Percentiles rank a stretch among this genome's conserved stretches.
Conservation (phyloP, 2,797 vertebrate genomes). For the Intellagama lesueurii region DNA sequence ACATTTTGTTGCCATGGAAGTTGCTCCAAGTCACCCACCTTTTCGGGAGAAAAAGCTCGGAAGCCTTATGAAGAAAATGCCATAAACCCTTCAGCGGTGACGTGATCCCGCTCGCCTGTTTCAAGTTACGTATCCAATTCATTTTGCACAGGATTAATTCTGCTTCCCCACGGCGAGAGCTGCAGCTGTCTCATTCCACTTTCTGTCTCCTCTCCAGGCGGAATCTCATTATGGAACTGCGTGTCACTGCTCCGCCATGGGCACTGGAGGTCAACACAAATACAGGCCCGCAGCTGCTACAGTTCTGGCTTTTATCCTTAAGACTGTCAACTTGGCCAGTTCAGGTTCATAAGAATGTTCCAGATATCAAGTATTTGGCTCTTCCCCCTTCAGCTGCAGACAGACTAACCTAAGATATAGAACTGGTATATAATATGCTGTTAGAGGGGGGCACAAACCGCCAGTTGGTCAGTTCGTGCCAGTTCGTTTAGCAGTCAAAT, state of each 20-base stretch:
- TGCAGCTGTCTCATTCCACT: conserved; percentile 24
- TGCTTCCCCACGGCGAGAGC: not conserved
- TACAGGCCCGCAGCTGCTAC: not conserved
- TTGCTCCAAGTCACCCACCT: conserved; percentile 30
- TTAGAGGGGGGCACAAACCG: too few relatives aligned
- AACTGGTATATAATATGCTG: too few relatives aligned
- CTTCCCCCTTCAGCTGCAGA: not conserved
- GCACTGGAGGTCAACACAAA: not conserved
- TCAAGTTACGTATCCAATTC: conserved; percentile 24
- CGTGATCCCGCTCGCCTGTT: not conserved
- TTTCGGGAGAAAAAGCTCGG: not conserved
- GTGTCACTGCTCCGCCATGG: not conserved
- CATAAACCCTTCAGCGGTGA: conserved; percentile 14
- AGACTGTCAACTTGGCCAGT: not conserved
- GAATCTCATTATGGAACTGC: not conserved
- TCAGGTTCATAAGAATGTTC: not conserved
- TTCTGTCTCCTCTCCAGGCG: not conserved
- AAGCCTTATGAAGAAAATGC: conserved; percentile 30
- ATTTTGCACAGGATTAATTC: conserved; percentile 45
- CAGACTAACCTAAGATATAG: too few relatives aligned
- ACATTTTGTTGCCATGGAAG: not conserved
- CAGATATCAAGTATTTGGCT: not conserved
- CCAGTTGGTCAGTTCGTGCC: too few relatives aligned
- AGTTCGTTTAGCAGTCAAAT: too few relatives aligned
- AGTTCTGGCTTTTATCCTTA: not conserved